Base-by-base conservation (phyloP, 2,888 invertebrate genomes). In the Pedicia rivosa region DNA sequence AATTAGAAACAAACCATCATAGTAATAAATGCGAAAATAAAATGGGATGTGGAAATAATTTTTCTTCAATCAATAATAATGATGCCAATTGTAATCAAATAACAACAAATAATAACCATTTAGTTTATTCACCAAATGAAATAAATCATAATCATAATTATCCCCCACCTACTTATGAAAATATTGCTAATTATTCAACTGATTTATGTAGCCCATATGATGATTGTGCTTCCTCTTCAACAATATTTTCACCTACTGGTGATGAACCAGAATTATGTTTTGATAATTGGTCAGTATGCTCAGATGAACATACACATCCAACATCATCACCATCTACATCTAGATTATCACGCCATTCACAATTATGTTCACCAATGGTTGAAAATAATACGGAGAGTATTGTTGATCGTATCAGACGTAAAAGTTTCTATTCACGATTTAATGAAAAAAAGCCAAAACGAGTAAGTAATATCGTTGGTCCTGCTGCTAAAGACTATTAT, bases 391-490 rank as follows among this genome's bases (percentile, higher is more conserved):
- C 60, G 43, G 83, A 83, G 51, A 84, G 83, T 40, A 76, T 90
- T 28, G 77, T 78, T 36, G 90, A 90, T 51, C 69, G 90, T 49
- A 90, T 90, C 49, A 69, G 83, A 47, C 69, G 90, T 22, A 86
- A 87, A 56, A 88, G 88, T 56, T 90, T 86, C 61, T 90, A 87
- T 54, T 75, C 81, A 10, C 68, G 88, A 46, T 90, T 90, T 55
- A 88, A 90, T 54, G 84, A 87, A 52, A 76, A 81, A 54, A 80
- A 80, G 49, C 71, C 71, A 44, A 66, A 73, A 41, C 67, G 79
- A 43, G 77, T 76, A 50, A 74, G 74, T 48, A 76, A 68, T 47
- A 61, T 78, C 44, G 73, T 75, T 8, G 72, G 72, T 13, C 71
- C 75, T 6, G 51, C 51, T 6, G 70, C 70, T 8, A 55, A 65